Evolutionary conservation across 2,888 invertebrate genomes (phyloP).

Genomic region (Leptothorax acervorum): DNA sequence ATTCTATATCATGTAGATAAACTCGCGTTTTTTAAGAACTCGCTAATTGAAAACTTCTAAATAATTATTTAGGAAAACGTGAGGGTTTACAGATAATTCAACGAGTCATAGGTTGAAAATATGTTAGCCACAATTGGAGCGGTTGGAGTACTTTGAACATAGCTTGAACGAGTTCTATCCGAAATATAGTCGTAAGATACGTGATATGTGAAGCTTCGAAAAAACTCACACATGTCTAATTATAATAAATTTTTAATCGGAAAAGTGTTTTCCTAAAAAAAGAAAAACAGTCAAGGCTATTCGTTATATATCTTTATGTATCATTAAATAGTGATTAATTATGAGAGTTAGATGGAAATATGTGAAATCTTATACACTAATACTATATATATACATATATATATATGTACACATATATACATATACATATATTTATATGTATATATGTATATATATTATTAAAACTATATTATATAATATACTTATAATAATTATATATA

Average conservation of each 20-base stretch:
- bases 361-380: slow-evolving; percentile 76
- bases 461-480: slow-evolving; percentile 38
- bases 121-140: slow-evolving; percentile 18
- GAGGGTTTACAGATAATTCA: slow-evolving; percentile 2
- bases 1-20: neutral
- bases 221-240: slow-evolving; percentile 51
- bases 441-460: slow-evolving; percentile 64
- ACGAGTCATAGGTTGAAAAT: slow-evolving; percentile 37
- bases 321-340: slow-evolving; percentile 70
- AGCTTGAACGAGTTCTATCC: slow-evolving; percentile 10
- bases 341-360: slow-evolving; percentile 72
- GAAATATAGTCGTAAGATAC: slow-evolving; percentile 25
- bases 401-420: slow-evolving; percentile 67
- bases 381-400: slow-evolving; percentile 68
- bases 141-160: neutral
- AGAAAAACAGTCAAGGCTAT: slow-evolving; percentile 52
- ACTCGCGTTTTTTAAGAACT: neutral
- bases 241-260: slow-evolving; percentile 44
- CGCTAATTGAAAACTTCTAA: neutral
- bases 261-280: slow-evolving; percentile 22
- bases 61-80: neutral
- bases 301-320: slow-evolving; percentile 69
- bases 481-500: slow-evolving; percentile 76
- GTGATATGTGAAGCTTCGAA: slow-evolving; percentile 26
- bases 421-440: slow-evolving; percentile 82